A percentile compares a stretch with the other conserved stretches of the same genome.
Conservation (phyloP, 2,797 vertebrate genomes). For the Artibeus lituratus region DNA sequence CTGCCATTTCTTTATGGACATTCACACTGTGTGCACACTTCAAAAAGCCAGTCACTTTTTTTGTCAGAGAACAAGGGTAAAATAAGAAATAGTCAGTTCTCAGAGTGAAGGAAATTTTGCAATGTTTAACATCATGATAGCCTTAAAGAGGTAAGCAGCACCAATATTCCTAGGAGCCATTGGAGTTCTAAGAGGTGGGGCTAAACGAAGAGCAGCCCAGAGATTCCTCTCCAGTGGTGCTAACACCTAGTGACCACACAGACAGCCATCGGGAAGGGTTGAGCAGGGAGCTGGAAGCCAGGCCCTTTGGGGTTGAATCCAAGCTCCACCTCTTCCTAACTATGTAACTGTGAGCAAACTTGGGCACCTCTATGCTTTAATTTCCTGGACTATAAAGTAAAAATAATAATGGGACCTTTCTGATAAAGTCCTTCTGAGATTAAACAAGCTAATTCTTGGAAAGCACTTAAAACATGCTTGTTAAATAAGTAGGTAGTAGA, state of each 20-base stretch:
- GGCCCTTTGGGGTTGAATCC: not conserved
- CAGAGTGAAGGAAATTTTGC: not conserved
- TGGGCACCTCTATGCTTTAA: not conserved
- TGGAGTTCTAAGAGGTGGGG: not conserved
- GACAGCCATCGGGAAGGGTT: not conserved
- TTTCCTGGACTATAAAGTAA: not conserved
- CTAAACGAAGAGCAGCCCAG: not conserved
- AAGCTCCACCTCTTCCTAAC: not conserved
- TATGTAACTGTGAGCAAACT: not conserved
- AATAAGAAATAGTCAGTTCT: not conserved
- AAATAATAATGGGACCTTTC: not conserved
- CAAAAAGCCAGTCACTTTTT: not conserved
- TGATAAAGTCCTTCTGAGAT: not conserved
- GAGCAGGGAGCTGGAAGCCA: not conserved
- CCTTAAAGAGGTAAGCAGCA: not conserved
- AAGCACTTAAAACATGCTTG: not conserved
- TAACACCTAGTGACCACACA: not conserved
- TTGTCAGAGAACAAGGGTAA: not conserved
- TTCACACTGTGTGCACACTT: not conserved
- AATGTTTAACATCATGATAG: not conserved
- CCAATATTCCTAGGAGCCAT: not conserved
- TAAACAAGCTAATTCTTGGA: not conserved
- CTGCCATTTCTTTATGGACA: not conserved
- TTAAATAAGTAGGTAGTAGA: not conserved
- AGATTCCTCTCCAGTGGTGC: not conserved